phyloP scores from a whole-genome alignment of 2,797 vertebrate genomes.

The Lepidocolaptes lacrymiger region DNA sequence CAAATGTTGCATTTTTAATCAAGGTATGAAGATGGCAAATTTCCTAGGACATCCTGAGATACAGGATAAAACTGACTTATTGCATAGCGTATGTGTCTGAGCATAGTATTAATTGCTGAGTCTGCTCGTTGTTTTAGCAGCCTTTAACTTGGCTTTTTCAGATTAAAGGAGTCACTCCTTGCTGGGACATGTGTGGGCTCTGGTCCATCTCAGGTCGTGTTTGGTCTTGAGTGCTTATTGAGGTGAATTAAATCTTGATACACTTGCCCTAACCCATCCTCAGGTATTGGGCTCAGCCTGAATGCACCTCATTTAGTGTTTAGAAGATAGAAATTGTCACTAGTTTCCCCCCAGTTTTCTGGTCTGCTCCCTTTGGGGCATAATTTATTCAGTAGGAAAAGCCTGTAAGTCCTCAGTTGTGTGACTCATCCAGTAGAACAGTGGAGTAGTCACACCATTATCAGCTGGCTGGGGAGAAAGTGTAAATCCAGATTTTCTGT shows the following conservation, averaged over 20 bases:
- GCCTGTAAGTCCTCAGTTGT: background rate
- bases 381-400: background rate
- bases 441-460: background rate
- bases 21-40: background rate
- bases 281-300: background rate
- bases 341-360: background rate
- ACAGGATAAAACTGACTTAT: background rate
- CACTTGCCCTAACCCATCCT: fast-evolving
- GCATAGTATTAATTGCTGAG: background rate
- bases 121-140: fast-evolving
- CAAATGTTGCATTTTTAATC: background rate
- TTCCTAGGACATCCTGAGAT: fast-evolving
- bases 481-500: background rate
- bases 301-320: background rate
- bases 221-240: background rate
- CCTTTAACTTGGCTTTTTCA: background rate
- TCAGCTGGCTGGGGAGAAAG: background rate
- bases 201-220: fast-evolving
- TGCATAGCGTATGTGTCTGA: background rate
- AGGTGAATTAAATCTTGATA: background rate
- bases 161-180: background rate
- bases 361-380: background rate
- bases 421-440: background rate
- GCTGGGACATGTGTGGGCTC: fast-evolving
- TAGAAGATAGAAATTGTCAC: background rate